These are phyloP conservation scores for Drosophila prostipennis DNA, from an alignment of 2,888 invertebrate genomes.

Conservation along the genomic window DNA sequence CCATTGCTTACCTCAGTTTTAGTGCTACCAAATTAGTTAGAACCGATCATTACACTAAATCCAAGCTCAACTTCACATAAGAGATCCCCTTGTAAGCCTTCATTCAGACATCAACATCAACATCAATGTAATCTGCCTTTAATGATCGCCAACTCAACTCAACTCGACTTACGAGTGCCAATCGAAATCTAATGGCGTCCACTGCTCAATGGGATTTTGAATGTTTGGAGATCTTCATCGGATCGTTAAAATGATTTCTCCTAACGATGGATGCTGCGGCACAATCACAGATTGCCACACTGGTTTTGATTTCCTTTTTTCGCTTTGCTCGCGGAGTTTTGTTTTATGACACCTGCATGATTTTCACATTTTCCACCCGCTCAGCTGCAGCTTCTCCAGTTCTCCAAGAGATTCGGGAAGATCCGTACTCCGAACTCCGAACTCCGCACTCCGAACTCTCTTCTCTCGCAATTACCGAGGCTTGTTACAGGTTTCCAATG, in stretches of 20 bases:
- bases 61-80: background rate
- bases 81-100: conserved; percentile 17
- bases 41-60: conserved; percentile 2
- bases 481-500: conserved; percentile 68
- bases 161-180: conserved; percentile 30
- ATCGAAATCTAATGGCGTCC: conserved; percentile 36
- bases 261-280: conserved; percentile 21
- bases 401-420: conserved; percentile 25
- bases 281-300: conserved; percentile 26
- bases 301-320: conserved; percentile 12
- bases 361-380: conserved; percentile 72
- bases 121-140: conserved; percentile 20
- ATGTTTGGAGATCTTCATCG: conserved; percentile 37
- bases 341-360: conserved; percentile 78
- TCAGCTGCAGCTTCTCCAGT: conserved; percentile 31
- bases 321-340: conserved; percentile 21
- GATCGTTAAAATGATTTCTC: conserved; percentile 41
- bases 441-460: conserved; percentile 35
- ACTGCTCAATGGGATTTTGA: conserved; percentile 26
- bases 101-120: conserved; percentile 15
- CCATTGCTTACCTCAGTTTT: background rate
- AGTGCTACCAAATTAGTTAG: background rate
- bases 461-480: conserved; percentile 71
- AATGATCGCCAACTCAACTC: conserved; percentile 21
- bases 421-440: conserved; percentile 2